Percentiles rank a stretch among this genome's conserved stretches.
Conservation (phyloP, 2,888 invertebrate genomes). For the Anthrax anthrax region DNA sequence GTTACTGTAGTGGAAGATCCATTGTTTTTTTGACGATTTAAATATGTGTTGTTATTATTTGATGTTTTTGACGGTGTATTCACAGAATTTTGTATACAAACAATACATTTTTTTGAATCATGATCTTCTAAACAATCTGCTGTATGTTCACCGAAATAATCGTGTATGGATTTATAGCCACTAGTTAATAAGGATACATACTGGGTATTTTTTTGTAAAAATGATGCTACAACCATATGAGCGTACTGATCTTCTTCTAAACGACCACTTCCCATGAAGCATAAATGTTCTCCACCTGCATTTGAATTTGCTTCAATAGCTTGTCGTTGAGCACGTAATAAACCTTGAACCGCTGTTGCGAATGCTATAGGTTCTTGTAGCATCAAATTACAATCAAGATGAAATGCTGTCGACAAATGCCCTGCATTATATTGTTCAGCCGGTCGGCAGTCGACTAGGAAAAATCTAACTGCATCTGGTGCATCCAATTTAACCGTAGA, state of each 20-base stretch:
- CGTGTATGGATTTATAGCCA: constrained; percentile 75
- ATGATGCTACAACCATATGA: constrained; percentile 96
- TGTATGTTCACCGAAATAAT: constrained; percentile 68
- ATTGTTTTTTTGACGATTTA: constrained; percentile 3
- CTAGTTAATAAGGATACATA: constrained; percentile 87
- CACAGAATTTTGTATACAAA: constrained; percentile 48
- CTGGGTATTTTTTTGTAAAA: constrained; percentile 83
- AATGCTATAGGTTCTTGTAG: constrained; percentile 92
- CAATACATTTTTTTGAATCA: constrained; percentile 62
- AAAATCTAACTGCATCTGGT: constrained; percentile 65
- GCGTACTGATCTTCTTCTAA: constrained; percentile 91
- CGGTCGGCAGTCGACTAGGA: constrained; percentile 93
- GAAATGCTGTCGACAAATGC: constrained; percentile 93
- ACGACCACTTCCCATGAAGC: constrained; percentile 85
- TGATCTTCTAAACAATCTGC: constrained; percentile 75
- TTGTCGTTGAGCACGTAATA: constrained; percentile 72
- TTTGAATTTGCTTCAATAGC: constrained; percentile 73
- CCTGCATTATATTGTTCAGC: constrained; percentile 95
- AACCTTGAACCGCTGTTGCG: constrained; percentile 81
- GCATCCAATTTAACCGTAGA: constrained; percentile 49
- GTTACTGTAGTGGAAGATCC: constrained; percentile 9
- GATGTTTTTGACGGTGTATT: constrained; percentile 1
- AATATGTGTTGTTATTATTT: constrained; percentile 1
- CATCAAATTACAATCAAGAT: constrained; percentile 94
- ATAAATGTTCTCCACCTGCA: constrained; percentile 78